Evolutionary conservation across 1,140 invertebrate species (phyloP).

Genomic region (Eufriesea mexicana): DNA sequence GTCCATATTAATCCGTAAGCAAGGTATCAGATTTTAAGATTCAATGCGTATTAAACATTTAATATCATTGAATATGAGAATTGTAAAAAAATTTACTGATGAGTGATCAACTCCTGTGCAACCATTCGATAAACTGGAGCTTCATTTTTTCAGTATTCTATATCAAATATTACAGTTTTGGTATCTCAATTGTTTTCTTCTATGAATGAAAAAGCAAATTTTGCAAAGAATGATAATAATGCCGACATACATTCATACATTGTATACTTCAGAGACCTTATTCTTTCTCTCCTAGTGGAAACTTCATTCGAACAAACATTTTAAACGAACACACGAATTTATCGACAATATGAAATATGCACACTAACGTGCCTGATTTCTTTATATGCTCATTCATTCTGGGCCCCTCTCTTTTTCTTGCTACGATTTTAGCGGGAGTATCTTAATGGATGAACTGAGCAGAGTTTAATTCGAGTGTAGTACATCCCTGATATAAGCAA

Average conservation of each 20-base stretch:
- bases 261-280: neutral
- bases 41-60: neutral
- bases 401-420: neutral
- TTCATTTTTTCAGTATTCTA: neutral
- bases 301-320: neutral
- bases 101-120: neutral
- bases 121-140: neutral
- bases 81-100: neutral
- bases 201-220: neutral
- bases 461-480: conserved; percentile 11
- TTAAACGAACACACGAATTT: neutral
- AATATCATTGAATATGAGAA: conserved; percentile 4
- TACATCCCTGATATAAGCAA: conserved; percentile 15
- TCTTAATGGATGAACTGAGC: conserved; percentile 3
- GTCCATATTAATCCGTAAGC: neutral
- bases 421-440: neutral
- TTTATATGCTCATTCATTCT: conserved; percentile 8
- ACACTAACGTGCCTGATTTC: neutral
- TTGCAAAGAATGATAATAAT: neutral
- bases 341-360: neutral
- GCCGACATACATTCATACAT: no score
- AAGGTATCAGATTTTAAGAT: neutral
- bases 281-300: neutral
- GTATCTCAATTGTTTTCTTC: neutral
- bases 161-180: neutral